These are phyloP conservation scores for Astur gentilis DNA, from an alignment of 2,113 vertebrate species.

Conservation along the genomic window DNA sequence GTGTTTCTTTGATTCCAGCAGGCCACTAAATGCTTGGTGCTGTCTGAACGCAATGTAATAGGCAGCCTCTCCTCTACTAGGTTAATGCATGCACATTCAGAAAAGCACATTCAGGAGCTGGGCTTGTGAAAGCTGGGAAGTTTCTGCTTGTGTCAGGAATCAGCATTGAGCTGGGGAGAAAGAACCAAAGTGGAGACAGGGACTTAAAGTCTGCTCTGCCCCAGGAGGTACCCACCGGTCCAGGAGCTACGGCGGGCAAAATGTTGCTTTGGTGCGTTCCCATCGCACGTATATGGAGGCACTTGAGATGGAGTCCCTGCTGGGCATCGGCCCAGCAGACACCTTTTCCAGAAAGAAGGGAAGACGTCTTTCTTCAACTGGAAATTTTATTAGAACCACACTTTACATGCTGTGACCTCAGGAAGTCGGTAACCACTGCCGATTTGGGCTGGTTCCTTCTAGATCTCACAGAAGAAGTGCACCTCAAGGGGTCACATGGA, in stretches of 20 bases:
- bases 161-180: not conserved
- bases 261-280: not conserved
- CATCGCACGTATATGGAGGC: fast-evolving
- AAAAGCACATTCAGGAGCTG: not conserved
- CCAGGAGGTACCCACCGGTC: not conserved
- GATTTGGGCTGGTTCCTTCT: not conserved
- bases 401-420: not conserved
- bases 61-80: not conserved
- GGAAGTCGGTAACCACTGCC: not conserved
- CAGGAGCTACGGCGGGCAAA: fast-evolving
- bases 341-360: not conserved
- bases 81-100: not conserved
- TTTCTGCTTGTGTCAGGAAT: not conserved
- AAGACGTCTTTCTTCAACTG: not conserved
- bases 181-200: not conserved
- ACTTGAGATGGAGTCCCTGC: not conserved
- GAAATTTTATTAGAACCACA: not conserved
- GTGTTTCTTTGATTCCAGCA: not conserved
- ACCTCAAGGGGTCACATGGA: fast-evolving
- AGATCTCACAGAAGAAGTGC: not conserved
- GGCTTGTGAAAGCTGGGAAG: not conserved
- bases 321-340: not conserved
- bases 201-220: not conserved
- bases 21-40: not conserved
- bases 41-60: not conserved